Evolutionary conservation across 37 sponge, comb jelly and placozoan species (phyloP).

Genomic region (Cliona cf. orientalis): DNA sequence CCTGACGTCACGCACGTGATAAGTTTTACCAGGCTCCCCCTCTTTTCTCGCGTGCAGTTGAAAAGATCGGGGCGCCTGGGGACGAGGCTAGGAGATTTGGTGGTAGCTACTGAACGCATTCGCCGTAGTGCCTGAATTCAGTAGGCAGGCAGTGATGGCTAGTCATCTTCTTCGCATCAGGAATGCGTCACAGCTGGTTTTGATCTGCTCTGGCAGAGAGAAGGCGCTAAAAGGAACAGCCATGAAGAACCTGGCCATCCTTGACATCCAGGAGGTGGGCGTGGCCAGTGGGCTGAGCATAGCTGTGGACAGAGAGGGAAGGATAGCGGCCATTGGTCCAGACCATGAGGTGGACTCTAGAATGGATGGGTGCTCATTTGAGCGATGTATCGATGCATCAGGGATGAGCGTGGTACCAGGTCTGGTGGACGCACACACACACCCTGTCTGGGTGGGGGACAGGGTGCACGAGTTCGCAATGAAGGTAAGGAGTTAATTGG

Average conservation of each 20-base stretch:
- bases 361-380: constrained; percentile 25
- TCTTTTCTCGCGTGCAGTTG: too few relatives aligned
- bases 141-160: too few relatives aligned
- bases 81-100: too few relatives aligned
- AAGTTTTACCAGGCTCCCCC: too few relatives aligned
- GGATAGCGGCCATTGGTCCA: constrained; percentile 73
- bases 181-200: constrained; percentile 83
- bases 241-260: constrained; percentile 76
- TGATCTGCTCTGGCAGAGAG: constrained; percentile 75
- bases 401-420: constrained; percentile 89
- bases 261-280: constrained; percentile 23
- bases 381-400: constrained; percentile 75
- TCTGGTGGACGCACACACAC: constrained; percentile 98
- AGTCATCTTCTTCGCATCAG: constrained; percentile 66
- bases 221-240: constrained; percentile 57
- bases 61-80: too few relatives aligned
- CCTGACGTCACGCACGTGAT: too few relatives aligned
- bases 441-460: constrained; percentile 99
- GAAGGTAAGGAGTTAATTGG: constrained; percentile 64
- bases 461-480: constrained; percentile 99
- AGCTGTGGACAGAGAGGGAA: constrained; percentile 78
- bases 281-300: constrained; percentile 58
- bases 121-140: too few relatives aligned
- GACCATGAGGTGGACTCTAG: constrained; percentile 29
- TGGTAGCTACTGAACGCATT: too few relatives aligned